Conservation (phyloP, 1,140 invertebrate genomes). For the Drosophila punjabiensis region DNA sequence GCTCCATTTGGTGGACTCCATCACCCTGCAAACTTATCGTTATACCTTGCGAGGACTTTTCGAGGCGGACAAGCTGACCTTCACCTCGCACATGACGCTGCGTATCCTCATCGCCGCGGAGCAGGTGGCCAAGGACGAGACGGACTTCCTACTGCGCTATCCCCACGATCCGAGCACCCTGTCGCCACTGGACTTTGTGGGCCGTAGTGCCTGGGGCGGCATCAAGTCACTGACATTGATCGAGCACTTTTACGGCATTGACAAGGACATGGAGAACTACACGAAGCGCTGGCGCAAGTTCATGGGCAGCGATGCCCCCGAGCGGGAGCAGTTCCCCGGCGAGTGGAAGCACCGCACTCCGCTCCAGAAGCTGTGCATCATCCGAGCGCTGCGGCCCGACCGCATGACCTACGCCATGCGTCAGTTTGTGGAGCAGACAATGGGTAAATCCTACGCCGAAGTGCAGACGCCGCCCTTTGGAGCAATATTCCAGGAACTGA, state of each 20-base stretch:
- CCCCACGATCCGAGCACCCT: slow-evolving; percentile 88
- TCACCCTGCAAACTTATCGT: slow-evolving; percentile 94
- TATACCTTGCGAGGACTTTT: slow-evolving; percentile 97
- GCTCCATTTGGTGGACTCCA: slow-evolving; percentile 93
- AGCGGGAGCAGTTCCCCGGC: slow-evolving; percentile 97
- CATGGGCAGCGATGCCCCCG: slow-evolving; percentile 95
- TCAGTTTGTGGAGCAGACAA: slow-evolving; percentile 93
- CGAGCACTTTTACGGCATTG: slow-evolving; percentile 95
- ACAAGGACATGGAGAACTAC: slow-evolving; percentile 97
- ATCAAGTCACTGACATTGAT: slow-evolving; percentile 92
- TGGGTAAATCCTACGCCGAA: slow-evolving; percentile 94
- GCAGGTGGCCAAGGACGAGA: slow-evolving; percentile 90
- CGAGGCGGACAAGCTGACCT: slow-evolving; percentile 97
- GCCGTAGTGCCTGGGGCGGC: slow-evolving; percentile 94
- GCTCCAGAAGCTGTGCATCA: slow-evolving; percentile 95
- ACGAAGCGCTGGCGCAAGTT: slow-evolving; percentile 97
- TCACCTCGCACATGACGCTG: slow-evolving; percentile 95
- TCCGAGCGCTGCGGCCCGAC: slow-evolving; percentile 95
- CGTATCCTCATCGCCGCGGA: slow-evolving; percentile 90
- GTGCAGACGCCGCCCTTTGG: slow-evolving; percentile 91
- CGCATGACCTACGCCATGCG: slow-evolving; percentile 85
- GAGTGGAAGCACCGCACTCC: slow-evolving; percentile 98
- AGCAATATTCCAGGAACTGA: slow-evolving; percentile 95
- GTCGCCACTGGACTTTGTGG: slow-evolving; percentile 95
- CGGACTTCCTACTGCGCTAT: slow-evolving; percentile 96